phyloP scores from a whole-genome alignment of 2,888 invertebrate genomes.

The Phoronis australis region DNA sequence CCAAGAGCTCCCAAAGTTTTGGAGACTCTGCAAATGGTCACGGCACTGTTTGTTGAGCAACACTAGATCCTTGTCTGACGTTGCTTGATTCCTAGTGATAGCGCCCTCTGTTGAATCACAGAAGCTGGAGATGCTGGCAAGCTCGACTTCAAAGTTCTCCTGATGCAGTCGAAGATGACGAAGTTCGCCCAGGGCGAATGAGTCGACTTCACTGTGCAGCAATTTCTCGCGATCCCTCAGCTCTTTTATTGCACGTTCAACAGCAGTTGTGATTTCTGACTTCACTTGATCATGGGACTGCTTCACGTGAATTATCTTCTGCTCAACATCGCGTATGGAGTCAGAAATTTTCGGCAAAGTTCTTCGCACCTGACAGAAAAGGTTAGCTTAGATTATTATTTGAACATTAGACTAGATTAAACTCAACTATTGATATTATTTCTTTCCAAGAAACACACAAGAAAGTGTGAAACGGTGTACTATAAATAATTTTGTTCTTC shows the following conservation, averaged over 20 bases:
- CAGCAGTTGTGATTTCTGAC: slow-evolving; percentile 73
- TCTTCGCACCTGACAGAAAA: slow-evolving; percentile 65
- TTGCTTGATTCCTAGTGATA: slow-evolving; percentile 11
- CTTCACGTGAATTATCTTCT: slow-evolving; percentile 80
- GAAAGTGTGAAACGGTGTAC: no score
- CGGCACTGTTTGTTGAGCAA: slow-evolving; percentile 32
- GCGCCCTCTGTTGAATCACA: slow-evolving; percentile 63
- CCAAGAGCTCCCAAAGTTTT: slow-evolving; percentile 66
- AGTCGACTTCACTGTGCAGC: slow-evolving; percentile 64
- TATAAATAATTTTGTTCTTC: no score
- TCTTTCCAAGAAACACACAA: no score
- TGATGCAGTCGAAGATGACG: slow-evolving; percentile 77
- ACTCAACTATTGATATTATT: no score
- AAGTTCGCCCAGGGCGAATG: slow-evolving; percentile 82
- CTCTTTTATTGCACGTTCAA: slow-evolving; percentile 45
- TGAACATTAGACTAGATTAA: slow-evolving; percentile 56
- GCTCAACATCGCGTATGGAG: slow-evolving; percentile 59
- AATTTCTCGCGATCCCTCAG: slow-evolving; percentile 61
- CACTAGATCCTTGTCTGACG: slow-evolving; percentile 35
- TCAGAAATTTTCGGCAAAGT: slow-evolving; percentile 63
- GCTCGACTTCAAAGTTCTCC: slow-evolving; percentile 90
- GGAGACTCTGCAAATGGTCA: slow-evolving; percentile 31
- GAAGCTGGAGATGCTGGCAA: slow-evolving; percentile 91
- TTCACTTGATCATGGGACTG: slow-evolving; percentile 83
- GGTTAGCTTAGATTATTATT: slow-evolving; percentile 70